Conservation (phyloP, 2,888 invertebrate species). For the Eristalis tenax region DNA sequence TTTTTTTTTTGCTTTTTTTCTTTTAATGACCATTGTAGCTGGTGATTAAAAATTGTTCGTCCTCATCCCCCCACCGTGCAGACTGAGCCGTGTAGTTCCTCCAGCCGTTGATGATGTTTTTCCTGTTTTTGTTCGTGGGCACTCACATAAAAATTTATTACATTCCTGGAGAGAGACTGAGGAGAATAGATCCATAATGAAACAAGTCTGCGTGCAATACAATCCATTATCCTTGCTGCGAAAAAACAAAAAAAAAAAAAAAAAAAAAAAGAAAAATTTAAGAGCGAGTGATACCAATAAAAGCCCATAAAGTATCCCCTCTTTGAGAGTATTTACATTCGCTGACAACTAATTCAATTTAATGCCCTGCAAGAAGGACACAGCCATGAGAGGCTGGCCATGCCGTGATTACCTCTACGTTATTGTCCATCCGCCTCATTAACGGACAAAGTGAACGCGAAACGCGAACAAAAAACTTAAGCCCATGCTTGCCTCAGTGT, state of each 20-base stretch:
- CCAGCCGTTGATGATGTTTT: slow-evolving; percentile 28
- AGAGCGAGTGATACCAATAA: slow-evolving; percentile 29
- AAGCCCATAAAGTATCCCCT: slow-evolving; percentile 55
- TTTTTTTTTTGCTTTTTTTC: background rate
- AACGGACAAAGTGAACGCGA: slow-evolving; percentile 49
- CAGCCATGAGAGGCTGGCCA: background rate
- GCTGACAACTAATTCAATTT: slow-evolving; percentile 67
- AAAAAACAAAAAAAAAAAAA: background rate
- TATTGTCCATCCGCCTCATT: slow-evolving; percentile 62
- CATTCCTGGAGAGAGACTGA: slow-evolving; percentile 22
- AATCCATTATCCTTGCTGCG: slow-evolving; percentile 56
- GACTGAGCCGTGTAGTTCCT: slow-evolving; percentile 30
- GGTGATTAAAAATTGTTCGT: slow-evolving; percentile 59
- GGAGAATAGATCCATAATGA: slow-evolving; percentile 29
- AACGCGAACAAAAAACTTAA: background rate
- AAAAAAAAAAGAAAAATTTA: background rate
- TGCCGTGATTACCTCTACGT: background rate
- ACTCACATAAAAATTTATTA: slow-evolving; percentile 57
- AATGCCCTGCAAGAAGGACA: slow-evolving; percentile 31
- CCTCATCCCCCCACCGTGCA: slow-evolving; percentile 23
- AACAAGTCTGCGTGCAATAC: slow-evolving; percentile 38
- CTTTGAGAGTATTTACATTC: slow-evolving; percentile 56
- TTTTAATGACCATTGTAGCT: slow-evolving; percentile 58
- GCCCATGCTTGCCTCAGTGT: slow-evolving; percentile 30
- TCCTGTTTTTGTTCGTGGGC: slow-evolving; percentile 24